phyloP scores from a whole-genome alignment of 2,113 vertebrate species.

The Poeciliopsis turrubarensis region DNA sequence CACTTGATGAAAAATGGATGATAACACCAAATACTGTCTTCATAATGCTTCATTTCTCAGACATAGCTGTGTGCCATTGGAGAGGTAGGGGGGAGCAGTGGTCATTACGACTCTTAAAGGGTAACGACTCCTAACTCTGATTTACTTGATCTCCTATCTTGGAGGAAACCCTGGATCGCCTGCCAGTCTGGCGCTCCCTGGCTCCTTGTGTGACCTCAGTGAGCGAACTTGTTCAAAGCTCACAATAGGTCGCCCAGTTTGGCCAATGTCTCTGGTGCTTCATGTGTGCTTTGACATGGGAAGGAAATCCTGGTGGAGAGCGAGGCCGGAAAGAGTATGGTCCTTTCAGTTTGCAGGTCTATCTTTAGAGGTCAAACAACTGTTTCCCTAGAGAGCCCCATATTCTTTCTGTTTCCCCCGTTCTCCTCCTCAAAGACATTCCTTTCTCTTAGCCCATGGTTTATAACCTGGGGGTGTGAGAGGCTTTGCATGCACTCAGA shows the following conservation, averaged over 20 bases:
- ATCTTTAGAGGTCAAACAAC: constrained; percentile 69
- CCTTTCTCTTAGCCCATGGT: constrained; percentile 36
- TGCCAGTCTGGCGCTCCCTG: constrained; percentile 82
- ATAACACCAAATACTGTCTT: constrained; percentile 68
- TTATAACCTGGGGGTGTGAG: neutral
- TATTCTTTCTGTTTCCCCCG: constrained; percentile 19
- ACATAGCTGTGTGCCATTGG: constrained; percentile 40
- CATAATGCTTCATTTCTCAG: constrained; percentile 62
- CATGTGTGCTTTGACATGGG: constrained; percentile 64
- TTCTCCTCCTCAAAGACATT: constrained; percentile 60
- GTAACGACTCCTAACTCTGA: constrained; percentile 78
- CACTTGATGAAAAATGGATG: constrained; percentile 72
- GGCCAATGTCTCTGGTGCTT: constrained; percentile 64
- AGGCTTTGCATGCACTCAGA: neutral
- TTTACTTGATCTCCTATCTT: constrained; percentile 84
- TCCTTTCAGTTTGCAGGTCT: constrained; percentile 71
- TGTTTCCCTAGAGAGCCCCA: constrained; percentile 41
- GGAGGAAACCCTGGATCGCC: constrained; percentile 82
- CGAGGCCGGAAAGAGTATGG: constrained; percentile 63
- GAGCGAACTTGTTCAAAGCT: constrained; percentile 58
- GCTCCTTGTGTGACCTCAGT: constrained; percentile 80
- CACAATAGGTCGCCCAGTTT: constrained; percentile 78
- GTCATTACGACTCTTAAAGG: constrained; percentile 77
- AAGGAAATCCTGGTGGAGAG: constrained; percentile 80
- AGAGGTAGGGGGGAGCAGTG: constrained; percentile 46